Base-by-base conservation (phyloP, 2,797 vertebrate genomes). In the Moxostoma hubbsi region DNA sequence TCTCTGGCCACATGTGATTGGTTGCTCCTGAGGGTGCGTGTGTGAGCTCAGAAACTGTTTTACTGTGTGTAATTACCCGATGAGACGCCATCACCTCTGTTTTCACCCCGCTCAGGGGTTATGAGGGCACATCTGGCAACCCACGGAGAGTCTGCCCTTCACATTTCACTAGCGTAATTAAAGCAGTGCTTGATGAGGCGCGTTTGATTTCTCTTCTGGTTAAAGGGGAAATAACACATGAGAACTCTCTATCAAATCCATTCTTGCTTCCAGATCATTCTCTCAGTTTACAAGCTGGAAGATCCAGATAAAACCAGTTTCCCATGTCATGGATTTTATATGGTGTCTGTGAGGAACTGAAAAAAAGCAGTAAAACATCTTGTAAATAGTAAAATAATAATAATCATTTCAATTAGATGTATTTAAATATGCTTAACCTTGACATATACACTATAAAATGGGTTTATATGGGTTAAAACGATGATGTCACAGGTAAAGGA, bases 81-180 rank as follows among this genome's bases (percentile, higher is more conserved):
- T 71, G 73, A 49, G 62, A 62, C 24, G 24, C 24, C 24, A 24
- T 24, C 24, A 24, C 24, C 24, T 24, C 24, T 24, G 1, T 24
- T 24, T 24, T 24, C 46, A 9, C 59, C 53, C 15, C 24, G 47
- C 66, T 73, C 15, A 5, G 67, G 64, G 49, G 55, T 75, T 64
- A 45, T n/a, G 45, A 69, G 62, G 7, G n/a, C 13, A 43, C 15
- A 68, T 65, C 68, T 83, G 82, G 81, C 77, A 72, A 76, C 73
- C 73, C n/a, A 18, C 16, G 7, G 55, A 3, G 49, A 43, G 45
- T 65, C 73, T 59, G 74, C 61, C 78, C 82, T 74, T 84, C 71
- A 61, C 36, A 45, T 63, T 81, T 78, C 64, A 45, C 73, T 74
- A 58, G 58, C 12, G 72, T 62, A 74, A 64, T 83, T 70, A 74